phyloP scores from a whole-genome alignment of 2,888 invertebrate species.

The Acanthacorydalis orientalis region DNA sequence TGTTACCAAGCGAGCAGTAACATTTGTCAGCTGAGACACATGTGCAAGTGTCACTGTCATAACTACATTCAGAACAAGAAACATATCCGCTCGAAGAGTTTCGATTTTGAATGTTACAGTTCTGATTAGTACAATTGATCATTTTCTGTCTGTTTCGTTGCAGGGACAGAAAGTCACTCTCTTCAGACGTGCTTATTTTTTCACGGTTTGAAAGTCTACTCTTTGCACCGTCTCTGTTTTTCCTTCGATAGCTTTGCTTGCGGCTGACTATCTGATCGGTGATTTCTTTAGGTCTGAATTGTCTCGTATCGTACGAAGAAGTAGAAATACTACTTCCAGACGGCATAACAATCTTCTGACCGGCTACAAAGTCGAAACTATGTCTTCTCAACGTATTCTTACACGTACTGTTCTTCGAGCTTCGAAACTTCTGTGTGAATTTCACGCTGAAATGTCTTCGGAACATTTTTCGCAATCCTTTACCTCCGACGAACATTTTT shows the following conservation, averaged over 20 bases:
- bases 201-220: slow-evolving; percentile 12
- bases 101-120: slow-evolving; percentile 15
- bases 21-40: slow-evolving; percentile 64
- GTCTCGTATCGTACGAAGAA: slow-evolving; percentile 42
- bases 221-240: slow-evolving; percentile 8
- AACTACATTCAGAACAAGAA: slow-evolving; percentile 75
- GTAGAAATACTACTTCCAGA: slow-evolving; percentile 43
- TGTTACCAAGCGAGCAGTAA: slow-evolving; percentile 59
- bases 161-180: slow-evolving; percentile 28
- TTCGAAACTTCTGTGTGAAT: slow-evolving; percentile 10
- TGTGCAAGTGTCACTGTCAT: slow-evolving; percentile 70
- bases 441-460: slow-evolving; percentile 33
- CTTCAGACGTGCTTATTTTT: slow-evolving; percentile 26
- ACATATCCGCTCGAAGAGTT: slow-evolving; percentile 49
- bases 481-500: slow-evolving; percentile 41
- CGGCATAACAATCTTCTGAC: not conserved
- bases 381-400: not conserved
- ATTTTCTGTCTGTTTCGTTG: slow-evolving; percentile 18
- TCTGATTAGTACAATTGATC: slow-evolving; percentile 10
- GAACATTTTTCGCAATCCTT: slow-evolving; percentile 44
- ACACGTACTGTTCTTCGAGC: slow-evolving; percentile 9
- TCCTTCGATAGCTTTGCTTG: slow-evolving; percentile 19
- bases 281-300: slow-evolving; percentile 40
- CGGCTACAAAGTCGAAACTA: slow-evolving; percentile 3
- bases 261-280: slow-evolving; percentile 12